Base-by-base conservation (phyloP, 2,888 invertebrate species). In the Lacanobia wlatinum region DNA sequence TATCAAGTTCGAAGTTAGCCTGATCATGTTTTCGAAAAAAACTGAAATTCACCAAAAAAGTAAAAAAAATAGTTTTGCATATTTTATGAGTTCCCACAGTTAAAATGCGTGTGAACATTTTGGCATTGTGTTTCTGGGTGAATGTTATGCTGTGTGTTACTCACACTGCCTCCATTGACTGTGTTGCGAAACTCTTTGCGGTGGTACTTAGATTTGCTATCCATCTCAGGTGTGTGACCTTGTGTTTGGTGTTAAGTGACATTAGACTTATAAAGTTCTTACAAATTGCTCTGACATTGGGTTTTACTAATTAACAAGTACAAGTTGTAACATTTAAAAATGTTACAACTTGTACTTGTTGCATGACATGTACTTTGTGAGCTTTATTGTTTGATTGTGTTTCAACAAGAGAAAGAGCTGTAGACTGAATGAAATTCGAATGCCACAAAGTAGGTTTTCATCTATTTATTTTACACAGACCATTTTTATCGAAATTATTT, bases 121-220 rank as follows among this genome's bases (percentile, higher is more conserved):
- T 90, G 92, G 91, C 94, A 95, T 95, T 96, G 95, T 93, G 76
- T 87, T 88, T 90, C 76, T 89, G 84, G 87, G 92, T 92, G 91
- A 93, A 92, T 93, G 93, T 92, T 92, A 88, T 88, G 87, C 86
- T 86, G 88, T 87, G 85, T 84, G 84, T 89, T 87, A 89, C 87
- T 88, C 80, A 88, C 88, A 88, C 87, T 82, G 73, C 80, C 84
- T 82, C 89, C 87, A 91, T 89, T 90, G 90, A 90, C 87, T 88
- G 84, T 75, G 86, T 95, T 95, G 91, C 92, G 90, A 94, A 94
- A 95, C 91, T 82, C 71, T 58, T 69, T 70, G 62, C 38, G 16
- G 50, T 76, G 78, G 77, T 80, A 79, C 78, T 73, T 70, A 62
- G 66, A 61, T 76, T 84, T 82, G 84, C 79, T 92, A 93, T 94